These are phyloP conservation scores for Microhierax caerulescens DNA, from an alignment of 2,797 vertebrate species.

Conservation along the genomic window DNA sequence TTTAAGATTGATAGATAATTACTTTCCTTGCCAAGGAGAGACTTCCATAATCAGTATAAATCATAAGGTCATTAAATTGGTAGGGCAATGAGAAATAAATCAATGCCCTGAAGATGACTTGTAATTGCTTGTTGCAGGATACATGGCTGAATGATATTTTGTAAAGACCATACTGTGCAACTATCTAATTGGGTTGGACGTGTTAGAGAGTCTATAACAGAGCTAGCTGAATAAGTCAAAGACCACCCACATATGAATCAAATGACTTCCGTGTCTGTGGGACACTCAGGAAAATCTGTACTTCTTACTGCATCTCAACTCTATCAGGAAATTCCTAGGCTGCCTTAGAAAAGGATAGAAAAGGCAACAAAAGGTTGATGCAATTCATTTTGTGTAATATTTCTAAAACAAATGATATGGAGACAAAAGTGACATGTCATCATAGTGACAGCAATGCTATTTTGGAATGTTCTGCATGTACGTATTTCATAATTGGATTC, in stretches of 20 bases:
- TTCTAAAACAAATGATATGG: background rate
- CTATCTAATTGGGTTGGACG: slow-evolving; percentile 39
- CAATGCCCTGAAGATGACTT: slow-evolving; percentile 45
- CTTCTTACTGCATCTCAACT: slow-evolving; percentile 13
- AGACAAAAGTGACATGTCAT: slow-evolving; percentile 9
- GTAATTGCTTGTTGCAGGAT: slow-evolving; percentile 54
- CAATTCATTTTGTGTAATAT: slow-evolving; percentile 2
- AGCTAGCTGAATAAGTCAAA: slow-evolving; percentile 45
- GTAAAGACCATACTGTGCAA: slow-evolving; percentile 28
- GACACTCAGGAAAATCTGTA: slow-evolving; percentile 33
- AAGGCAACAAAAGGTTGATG: slow-evolving; percentile 31
- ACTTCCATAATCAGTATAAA: slow-evolving; percentile 51
- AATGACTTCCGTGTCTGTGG: slow-evolving; percentile 47
- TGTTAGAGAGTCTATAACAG: slow-evolving; percentile 10
- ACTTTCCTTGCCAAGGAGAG: slow-evolving; percentile 44
- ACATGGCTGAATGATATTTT: slow-evolving; percentile 47
- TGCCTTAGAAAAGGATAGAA: background rate
- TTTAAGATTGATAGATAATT: slow-evolving; percentile 56
- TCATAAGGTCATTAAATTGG: slow-evolving; percentile 58
- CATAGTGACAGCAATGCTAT: background rate
- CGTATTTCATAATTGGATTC: slow-evolving; percentile 16
- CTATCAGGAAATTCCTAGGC: slow-evolving; percentile 17
- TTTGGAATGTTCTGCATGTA: slow-evolving; percentile 11
- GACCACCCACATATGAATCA: slow-evolving; percentile 55
- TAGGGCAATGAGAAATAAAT: slow-evolving; percentile 55